Conservation (phyloP, 2,797 vertebrate genomes). For the Buphagus erythrorhynchus region DNA sequence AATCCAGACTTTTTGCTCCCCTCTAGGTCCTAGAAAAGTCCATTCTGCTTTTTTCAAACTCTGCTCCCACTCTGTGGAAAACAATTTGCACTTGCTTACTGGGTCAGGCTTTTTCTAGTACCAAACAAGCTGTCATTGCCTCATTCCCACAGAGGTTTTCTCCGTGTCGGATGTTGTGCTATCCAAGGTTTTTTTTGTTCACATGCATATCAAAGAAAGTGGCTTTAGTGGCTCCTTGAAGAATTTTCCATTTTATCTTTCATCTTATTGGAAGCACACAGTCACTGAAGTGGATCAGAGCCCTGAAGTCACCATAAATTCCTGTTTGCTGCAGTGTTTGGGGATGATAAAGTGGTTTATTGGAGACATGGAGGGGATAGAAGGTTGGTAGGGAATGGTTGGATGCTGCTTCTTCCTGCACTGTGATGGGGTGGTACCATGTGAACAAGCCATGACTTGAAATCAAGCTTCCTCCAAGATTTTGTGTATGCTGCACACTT, state of each 20-base stretch:
- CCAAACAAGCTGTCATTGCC: background rate
- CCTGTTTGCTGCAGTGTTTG: background rate
- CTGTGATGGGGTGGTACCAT: rapidly evolving
- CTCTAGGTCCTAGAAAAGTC: background rate
- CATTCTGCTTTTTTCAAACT: rapidly evolving
- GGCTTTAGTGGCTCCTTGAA: background rate
- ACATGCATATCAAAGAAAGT: background rate
- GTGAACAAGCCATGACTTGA: background rate
- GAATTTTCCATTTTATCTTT: background rate
- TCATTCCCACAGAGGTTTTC: rapidly evolving
- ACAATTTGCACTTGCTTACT: background rate
- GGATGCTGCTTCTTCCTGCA: background rate
- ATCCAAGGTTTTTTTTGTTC: background rate
- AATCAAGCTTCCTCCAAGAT: background rate
- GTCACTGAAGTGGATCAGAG: background rate
- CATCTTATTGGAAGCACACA: background rate
- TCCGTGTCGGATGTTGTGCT: background rate
- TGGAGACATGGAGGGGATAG: background rate
- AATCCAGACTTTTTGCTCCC: background rate
- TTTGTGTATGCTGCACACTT: background rate
- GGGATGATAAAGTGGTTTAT: background rate
- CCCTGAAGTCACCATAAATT: background rate
- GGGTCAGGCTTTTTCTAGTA: background rate
- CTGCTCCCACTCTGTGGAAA: background rate
- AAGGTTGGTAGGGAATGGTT: background rate